Evolutionary conservation across 2,797 vertebrate species (phyloP), one percentile per base, ranked within the genome.

Genomic region (Eptatretus atami): DNA sequence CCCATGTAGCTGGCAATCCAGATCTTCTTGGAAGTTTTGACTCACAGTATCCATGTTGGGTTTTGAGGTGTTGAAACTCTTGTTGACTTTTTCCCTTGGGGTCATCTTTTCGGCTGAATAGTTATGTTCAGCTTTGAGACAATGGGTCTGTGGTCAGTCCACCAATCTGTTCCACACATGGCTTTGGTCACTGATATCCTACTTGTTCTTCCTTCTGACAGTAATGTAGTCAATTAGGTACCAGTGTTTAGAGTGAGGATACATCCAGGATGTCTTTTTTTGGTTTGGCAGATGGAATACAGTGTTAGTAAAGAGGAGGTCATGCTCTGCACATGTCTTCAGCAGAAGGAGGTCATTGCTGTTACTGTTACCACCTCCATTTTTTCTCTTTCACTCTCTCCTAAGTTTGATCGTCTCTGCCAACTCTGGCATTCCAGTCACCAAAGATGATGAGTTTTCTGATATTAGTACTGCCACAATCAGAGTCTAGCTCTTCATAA

Each of bases 291-390:
- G 31, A 44, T 44, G 31, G 31, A 44, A 44, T 44, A 44, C 31
- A 44, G 31, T 44, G 31, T 44, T 44, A 44, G 31, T 44, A 19
- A 19, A 19, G 31, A 44, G 2, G 31, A 44, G 4, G 31, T 44
- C 31, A 44, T 44, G 31, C 31, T 44, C 19, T 44, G 31, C 6
- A 8, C 31, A 44, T 44, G 31, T 44, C 31, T 44, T 52, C 63
- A 64, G 52, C 15, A 64, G 63, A 9, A 64, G 25, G 44, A 19
- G 44, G n/a, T 31, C 63, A 53, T 64, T 64, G n/a, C 63, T 64
- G 63, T 64, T 64, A 31, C 63, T n/a, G n/a, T 64, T 64, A 14
- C 63, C 8, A 64, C 8, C 44, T 6, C 10, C 63, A 64, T 64
- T 15, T 64, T 14, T 31, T 14, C 54, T 57, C 14, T n/a, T 12